These are phyloP conservation scores for Steatornis caripensis DNA, from an alignment of 2,113 vertebrate species.

Conservation along the genomic window DNA sequence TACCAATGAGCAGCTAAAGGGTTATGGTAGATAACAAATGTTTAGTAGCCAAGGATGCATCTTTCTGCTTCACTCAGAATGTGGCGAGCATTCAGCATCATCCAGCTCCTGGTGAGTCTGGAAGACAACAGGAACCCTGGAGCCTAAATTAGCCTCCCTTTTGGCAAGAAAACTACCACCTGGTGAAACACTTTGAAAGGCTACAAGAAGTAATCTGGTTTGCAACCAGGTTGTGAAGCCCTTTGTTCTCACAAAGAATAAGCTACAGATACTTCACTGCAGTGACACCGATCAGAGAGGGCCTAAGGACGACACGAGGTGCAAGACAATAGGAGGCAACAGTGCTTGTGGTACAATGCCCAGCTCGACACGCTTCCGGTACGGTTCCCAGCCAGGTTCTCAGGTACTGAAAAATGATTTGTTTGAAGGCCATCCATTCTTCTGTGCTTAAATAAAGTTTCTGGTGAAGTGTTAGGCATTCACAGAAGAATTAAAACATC, in stretches of 20 bases:
- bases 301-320: background rate
- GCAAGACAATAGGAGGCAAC: background rate
- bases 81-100: background rate
- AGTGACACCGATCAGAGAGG: background rate
- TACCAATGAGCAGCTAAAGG: background rate
- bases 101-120: background rate
- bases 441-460: background rate
- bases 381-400: background rate
- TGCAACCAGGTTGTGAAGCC: background rate
- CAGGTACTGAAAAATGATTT: background rate
- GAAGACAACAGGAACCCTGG: slow-evolving; percentile 24
- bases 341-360: background rate
- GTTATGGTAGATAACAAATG: background rate
- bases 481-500: background rate
- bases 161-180: slow-evolving; percentile 3
- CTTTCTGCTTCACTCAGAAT: background rate
- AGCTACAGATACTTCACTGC: background rate
- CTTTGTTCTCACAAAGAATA: slow-evolving; percentile 3
- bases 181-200: background rate
- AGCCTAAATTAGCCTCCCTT: background rate
- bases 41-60: background rate
- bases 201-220: background rate
- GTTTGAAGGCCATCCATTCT: slow-evolving; percentile 32
- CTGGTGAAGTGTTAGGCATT: background rate
- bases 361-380: background rate